Conservation (phyloP, 2,113 vertebrate genomes). For the Lepus europaeus region DNA sequence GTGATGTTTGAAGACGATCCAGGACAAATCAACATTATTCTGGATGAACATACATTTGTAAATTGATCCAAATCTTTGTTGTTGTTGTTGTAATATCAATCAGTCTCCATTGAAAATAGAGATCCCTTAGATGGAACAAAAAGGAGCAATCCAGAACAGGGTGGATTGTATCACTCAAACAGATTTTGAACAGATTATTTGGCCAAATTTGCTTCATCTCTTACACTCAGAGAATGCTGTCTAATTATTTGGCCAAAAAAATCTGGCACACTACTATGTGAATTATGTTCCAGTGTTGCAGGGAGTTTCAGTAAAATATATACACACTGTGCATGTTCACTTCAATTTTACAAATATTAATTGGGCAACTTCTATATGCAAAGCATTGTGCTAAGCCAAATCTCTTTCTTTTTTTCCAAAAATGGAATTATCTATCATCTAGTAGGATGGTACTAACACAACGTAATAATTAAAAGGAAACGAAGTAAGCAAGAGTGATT, state of each 20-base stretch:
- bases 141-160: neutral
- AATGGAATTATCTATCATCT: neutral
- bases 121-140: neutral
- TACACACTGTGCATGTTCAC: neutral
- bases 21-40: constrained; percentile 55
- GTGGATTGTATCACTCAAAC: constrained; percentile 20
- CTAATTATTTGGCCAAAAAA: constrained; percentile 19
- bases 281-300: constrained; percentile 40
- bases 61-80: constrained; percentile 52
- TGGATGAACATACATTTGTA: neutral
- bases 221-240: neutral
- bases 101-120: constrained; percentile 53
- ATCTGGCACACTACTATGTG: neutral
- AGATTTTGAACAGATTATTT: constrained; percentile 59
- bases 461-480: neutral
- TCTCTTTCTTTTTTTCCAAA: neutral
- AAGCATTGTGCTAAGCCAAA: neutral
- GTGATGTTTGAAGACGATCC: constrained; percentile 48
- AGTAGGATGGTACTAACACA: neutral
- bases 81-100: constrained; percentile 29
- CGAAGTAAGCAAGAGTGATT: neutral
- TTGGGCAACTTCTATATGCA: neutral
- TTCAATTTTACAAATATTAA: constrained; percentile 54
- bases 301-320: constrained; percentile 46
- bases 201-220: constrained; percentile 14